A percentile compares a stretch with the other conserved stretches of the same genome.
phyloP scores from a whole-genome alignment of 2,797 vertebrate genomes.

The Carcharodon carcharias region DNA sequence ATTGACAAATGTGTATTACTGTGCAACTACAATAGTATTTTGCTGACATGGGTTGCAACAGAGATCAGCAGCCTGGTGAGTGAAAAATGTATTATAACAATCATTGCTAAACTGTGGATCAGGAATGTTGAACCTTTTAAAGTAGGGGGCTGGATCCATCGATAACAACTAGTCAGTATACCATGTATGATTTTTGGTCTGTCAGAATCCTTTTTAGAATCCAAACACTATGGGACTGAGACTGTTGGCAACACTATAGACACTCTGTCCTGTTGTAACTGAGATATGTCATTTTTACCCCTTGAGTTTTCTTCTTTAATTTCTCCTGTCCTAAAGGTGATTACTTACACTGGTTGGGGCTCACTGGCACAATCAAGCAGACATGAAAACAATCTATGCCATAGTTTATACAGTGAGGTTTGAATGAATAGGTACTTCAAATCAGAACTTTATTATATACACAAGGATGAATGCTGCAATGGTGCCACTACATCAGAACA shows the following conservation, averaged over 20 bases:
- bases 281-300: background rate
- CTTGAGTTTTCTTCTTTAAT: background rate
- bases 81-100: background rate
- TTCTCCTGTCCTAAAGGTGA: background rate
- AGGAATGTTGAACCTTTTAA: too few relatives aligned
- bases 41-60: background rate
- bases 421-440: background rate
- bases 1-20: background rate
- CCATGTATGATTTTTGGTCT: background rate
- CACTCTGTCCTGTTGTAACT: background rate
- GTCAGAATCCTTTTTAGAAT: background rate
- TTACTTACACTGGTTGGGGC: background rate
- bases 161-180: background rate
- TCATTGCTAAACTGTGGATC: background rate
- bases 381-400: background rate
- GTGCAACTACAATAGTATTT: background rate
- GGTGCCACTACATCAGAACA: background rate
- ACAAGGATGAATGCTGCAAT: background rate
- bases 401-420: background rate
- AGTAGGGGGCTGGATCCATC: background rate
- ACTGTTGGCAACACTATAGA: background rate
- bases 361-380: background rate
- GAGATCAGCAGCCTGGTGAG: background rate
- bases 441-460: background rate
- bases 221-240: background rate